Percentiles rank a stretch among this genome's conserved stretches.
Conservation (phyloP, 2,888 invertebrate species). For the Calephelis perditalis region DNA sequence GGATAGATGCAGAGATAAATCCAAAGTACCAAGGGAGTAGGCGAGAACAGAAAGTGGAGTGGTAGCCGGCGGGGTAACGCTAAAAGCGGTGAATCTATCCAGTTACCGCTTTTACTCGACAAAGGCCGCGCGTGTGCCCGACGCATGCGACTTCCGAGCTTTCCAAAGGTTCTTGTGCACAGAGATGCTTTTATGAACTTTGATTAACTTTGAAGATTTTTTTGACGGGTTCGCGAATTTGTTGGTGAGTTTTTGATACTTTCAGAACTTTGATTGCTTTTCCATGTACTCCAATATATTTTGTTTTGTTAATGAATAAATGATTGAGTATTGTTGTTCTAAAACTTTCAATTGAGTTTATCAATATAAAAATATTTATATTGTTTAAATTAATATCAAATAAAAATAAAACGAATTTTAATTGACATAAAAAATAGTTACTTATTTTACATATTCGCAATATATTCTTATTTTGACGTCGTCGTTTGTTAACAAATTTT, state of each 20-base stretch:
- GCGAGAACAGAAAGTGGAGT: conserved; percentile 68
- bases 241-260: conserved; percentile 5
- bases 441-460: no score
- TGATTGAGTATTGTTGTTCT: no score
- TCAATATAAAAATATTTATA: no score
- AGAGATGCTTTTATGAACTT: conserved; percentile 23
- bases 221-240: conserved; percentile 8
- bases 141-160: conserved; percentile 16
- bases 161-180: conserved; percentile 31
- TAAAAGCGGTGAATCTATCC: conserved; percentile 45
- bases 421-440: no score
- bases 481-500: no score
- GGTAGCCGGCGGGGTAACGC: conserved; percentile 62
- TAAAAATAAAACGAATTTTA: no score
- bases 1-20: conserved; percentile 58
- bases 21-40: conserved; percentile 65
- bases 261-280: conserved; percentile 3
- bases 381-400: no score
- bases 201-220: conserved; percentile 7
- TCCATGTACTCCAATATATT: background rate
- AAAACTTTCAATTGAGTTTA: no score
- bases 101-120: conserved; percentile 55
- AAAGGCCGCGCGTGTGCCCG: conserved; percentile 46
- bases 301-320: no score
- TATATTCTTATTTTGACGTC: no score